Conservation (phyloP, 2,797 vertebrate species). For the Microcaecilia unicolor region DNA sequence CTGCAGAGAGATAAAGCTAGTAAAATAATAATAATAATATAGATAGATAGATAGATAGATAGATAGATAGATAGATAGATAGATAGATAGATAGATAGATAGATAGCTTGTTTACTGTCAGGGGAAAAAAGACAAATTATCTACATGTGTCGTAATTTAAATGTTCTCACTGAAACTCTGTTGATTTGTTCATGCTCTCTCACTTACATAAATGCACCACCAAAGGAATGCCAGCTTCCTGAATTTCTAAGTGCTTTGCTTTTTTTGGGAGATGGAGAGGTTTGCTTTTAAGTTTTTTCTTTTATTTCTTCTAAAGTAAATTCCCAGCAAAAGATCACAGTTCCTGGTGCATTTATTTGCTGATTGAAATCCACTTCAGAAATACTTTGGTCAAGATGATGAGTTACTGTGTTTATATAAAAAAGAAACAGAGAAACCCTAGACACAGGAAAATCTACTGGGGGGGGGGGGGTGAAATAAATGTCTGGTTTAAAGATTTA, state of each 20-base stretch:
- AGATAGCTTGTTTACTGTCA: background rate
- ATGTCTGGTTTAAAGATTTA: constrained; percentile 31
- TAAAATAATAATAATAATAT: too few species aligned
- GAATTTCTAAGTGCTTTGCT: constrained; percentile 13
- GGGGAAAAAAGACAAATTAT: constrained; percentile 7
- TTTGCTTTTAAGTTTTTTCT: too few species aligned
- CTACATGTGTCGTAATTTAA: constrained; percentile 21
- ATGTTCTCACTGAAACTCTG: constrained; percentile 21
- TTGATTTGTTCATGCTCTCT: constrained; percentile 34
- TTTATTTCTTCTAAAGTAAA: constrained; percentile 32
- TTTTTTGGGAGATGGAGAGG: constrained; percentile 19
- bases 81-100: too few species aligned
- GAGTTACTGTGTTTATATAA: constrained; percentile 1
- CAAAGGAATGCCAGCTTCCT: constrained; percentile 5
- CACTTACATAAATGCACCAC: constrained; percentile 29
- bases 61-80: too few species aligned
- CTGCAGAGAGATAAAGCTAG: constrained; percentile 14
- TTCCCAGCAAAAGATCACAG: constrained; percentile 12
- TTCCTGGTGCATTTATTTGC: constrained; percentile 27
- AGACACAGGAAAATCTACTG: too few species aligned
- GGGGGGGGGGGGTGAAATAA: constrained; percentile 25
- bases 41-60: too few species aligned
- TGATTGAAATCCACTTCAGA: constrained; percentile 27
- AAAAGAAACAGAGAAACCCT: too few species aligned
- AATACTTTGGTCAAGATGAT: constrained; percentile 15